Evolutionary conservation across 2,113 vertebrate species (phyloP).

Genomic region (Clupea harengus): DNA sequence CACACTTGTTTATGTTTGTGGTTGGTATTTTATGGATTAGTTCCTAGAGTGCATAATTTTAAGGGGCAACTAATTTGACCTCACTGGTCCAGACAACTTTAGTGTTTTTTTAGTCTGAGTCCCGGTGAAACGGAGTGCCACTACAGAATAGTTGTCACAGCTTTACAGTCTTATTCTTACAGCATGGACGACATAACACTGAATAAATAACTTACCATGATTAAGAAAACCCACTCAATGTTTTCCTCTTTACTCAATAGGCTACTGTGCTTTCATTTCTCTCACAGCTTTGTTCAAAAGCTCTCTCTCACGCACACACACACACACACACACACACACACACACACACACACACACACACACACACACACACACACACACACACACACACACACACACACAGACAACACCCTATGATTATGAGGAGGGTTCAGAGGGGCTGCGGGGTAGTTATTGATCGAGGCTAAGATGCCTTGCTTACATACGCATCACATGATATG

Average conservation of each 20-base stretch:
- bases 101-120: not conserved
- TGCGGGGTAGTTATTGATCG: not conserved
- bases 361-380: conserved; percentile 29
- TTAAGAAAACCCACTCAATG: too few species aligned
- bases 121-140: not conserved
- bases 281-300: not conserved
- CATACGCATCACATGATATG: not conserved
- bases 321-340: conserved; percentile 16
- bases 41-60: not conserved
- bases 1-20: not conserved
- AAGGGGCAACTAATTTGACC: not conserved
- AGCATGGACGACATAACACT: too few species aligned
- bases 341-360: conserved; percentile 3
- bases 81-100: too few species aligned
- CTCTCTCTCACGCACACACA: not conserved
- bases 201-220: too few species aligned
- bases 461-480: not conserved
- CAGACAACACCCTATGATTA: not conserved
- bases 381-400: conserved; percentile 22
- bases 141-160: too few species aligned
- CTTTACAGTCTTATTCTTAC: too few species aligned
- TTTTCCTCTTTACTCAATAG: not conserved
- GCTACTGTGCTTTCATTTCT: not conserved
- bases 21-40: not conserved
- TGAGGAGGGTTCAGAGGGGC: not conserved